Conservation (phyloP, 2,113 vertebrate species). For the Dryoscopus gambensis region DNA sequence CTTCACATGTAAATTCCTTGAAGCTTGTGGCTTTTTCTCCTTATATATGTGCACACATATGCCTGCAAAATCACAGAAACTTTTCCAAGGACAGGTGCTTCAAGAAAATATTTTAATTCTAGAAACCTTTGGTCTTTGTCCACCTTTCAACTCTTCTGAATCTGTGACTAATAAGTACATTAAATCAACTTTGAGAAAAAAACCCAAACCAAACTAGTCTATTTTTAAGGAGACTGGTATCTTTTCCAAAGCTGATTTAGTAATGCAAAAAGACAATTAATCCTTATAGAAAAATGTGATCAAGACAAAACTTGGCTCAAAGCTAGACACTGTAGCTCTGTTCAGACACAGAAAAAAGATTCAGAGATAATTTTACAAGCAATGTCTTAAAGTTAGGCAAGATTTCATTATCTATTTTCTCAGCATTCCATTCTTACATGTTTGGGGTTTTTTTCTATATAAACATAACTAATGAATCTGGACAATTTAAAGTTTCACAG, state of each 20-base stretch:
- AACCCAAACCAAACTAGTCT: background rate
- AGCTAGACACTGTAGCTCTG: background rate
- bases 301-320: background rate
- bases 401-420: background rate
- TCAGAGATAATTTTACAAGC: background rate
- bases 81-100: background rate
- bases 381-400: background rate
- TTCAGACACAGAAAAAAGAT: background rate
- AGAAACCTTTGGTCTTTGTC: background rate
- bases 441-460: background rate
- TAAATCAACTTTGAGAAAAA: background rate
- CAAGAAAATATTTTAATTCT: background rate
- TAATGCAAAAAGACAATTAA: background rate
- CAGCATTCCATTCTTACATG: background rate
- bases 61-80: background rate
- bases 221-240: background rate
- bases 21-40: background rate
- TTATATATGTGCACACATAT: accelerated
- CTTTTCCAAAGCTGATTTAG: background rate
- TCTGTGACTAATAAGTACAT: background rate
- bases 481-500: background rate
- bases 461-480: background rate
- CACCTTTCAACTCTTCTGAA: background rate
- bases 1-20: background rate
- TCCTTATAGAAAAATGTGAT: background rate